Evolutionary conservation across 2,888 invertebrate species (phyloP).

Genomic region (Rhagium mordax): DNA sequence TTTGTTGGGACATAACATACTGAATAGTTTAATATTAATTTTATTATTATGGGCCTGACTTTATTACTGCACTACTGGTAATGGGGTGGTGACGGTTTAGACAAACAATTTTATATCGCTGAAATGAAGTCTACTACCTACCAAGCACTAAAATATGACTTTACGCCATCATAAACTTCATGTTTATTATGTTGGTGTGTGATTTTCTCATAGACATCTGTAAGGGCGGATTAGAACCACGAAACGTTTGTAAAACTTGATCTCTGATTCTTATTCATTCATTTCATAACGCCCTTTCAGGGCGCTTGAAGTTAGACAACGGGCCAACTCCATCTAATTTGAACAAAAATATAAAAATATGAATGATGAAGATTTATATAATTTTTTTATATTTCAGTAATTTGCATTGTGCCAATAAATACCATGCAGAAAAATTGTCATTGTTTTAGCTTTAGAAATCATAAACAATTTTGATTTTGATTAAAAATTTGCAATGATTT

Average conservation of each 20-base stretch:
- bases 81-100: conserved; percentile 9
- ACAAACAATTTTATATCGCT: conserved; percentile 24
- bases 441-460: too few species aligned
- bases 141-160: conserved; percentile 26
- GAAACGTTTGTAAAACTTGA: conserved; percentile 19
- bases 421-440: too few species aligned
- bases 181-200: conserved; percentile 27
- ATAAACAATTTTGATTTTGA: too few species aligned
- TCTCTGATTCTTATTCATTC: conserved; percentile 15
- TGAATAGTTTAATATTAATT: neutral
- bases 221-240: conserved; percentile 27
- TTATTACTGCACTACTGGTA: neutral
- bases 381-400: too few species aligned
- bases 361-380: too few species aligned
- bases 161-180: conserved; percentile 27
- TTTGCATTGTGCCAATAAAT: too few species aligned
- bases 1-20: neutral
- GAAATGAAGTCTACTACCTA: conserved; percentile 24
- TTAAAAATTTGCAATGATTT: too few species aligned
- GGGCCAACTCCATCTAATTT: neutral
- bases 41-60: neutral
- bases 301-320: neutral
- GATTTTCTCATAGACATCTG: conserved; percentile 33
- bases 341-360: too few species aligned
- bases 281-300: conserved; percentile 13